Evolutionary conservation across 2,888 invertebrate species (phyloP).

Genomic region (Zootermopsis nevadensis): DNA sequence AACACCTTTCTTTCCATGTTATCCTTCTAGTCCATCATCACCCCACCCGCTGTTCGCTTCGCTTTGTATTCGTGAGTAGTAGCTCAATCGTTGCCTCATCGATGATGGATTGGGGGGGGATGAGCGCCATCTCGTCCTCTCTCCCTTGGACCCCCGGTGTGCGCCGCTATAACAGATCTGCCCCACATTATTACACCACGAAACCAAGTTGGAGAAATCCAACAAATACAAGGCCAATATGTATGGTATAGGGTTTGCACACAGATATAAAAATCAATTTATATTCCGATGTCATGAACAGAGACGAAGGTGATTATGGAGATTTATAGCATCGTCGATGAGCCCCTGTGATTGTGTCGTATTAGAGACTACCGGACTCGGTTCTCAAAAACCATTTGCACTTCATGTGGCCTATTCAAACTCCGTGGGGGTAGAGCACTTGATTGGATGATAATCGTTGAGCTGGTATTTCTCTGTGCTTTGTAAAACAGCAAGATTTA

Average conservation of each 20-base stretch:
- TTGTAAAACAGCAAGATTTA: too few relatives aligned
- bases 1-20: too few relatives aligned
- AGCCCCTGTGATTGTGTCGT: neutral
- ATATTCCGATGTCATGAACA: slow-evolving; percentile 17
- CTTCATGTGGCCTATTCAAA: neutral
- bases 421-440: too few relatives aligned
- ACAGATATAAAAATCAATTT: slow-evolving; percentile 24
- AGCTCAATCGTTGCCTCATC: slow-evolving; percentile 22
- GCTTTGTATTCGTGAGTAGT: slow-evolving; percentile 15
- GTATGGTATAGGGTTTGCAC: neutral
- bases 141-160: neutral
- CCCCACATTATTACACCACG: slow-evolving; percentile 7
- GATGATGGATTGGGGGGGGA: slow-evolving; percentile 12
- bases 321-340: neutral
- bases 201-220: slow-evolving; percentile 12
- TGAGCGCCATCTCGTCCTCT: neutral
- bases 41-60: neutral
- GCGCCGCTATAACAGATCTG: slow-evolving; percentile 2
- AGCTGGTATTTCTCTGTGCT: too few relatives aligned
- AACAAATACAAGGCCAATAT: slow-evolving; percentile 14
- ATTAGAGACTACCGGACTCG: neutral
- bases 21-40: neutral
- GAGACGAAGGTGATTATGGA: neutral
- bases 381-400: neutral
- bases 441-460: too few relatives aligned